A percentile compares a stretch with the other conserved stretches of the same genome.
Conservation (phyloP, 2,888 invertebrate species). For the Dorcus hopei region DNA sequence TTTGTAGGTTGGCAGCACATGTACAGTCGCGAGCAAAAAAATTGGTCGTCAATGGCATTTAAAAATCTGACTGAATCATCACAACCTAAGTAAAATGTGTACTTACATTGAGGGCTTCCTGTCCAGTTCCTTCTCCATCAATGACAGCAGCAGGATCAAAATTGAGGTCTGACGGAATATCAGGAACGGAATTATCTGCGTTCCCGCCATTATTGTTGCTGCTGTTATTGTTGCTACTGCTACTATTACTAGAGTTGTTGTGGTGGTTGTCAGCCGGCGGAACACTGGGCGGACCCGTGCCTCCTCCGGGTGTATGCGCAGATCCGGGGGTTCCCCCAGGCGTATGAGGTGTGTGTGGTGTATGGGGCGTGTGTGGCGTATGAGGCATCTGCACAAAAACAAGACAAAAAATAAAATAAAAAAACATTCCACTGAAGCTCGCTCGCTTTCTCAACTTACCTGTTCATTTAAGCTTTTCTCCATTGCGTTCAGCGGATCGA, state of each 20-base stretch:
- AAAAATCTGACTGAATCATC: too few relatives aligned
- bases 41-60: too few relatives aligned
- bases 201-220: conserved; percentile 33
- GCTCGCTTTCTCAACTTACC: conserved; percentile 51
- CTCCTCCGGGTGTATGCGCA: conserved; percentile 68
- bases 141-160: conserved; percentile 93
- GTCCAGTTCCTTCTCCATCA: conserved; percentile 83
- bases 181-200: conserved; percentile 56
- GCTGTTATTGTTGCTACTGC: conserved; percentile 31
- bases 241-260: conserved; percentile 35
- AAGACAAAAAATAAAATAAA: conserved; percentile 9
- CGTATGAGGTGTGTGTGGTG: conserved; percentile 71
- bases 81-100: too few relatives aligned
- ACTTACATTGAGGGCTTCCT: conserved; percentile 89
- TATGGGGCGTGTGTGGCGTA: conserved; percentile 77
- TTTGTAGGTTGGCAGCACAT: too few relatives aligned
- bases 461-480: conserved; percentile 89
- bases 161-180: conserved; percentile 84
- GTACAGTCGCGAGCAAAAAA: too few relatives aligned
- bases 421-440: neutral
- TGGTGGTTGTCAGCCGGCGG: conserved; percentile 56
- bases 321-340: conserved; percentile 66
- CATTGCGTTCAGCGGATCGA: conserved; percentile 90
- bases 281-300: conserved; percentile 76
- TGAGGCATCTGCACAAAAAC: conserved; percentile 56